Base-by-base conservation (phyloP, 2,113 vertebrate genomes). In the Callaeas wilsoni region DNA sequence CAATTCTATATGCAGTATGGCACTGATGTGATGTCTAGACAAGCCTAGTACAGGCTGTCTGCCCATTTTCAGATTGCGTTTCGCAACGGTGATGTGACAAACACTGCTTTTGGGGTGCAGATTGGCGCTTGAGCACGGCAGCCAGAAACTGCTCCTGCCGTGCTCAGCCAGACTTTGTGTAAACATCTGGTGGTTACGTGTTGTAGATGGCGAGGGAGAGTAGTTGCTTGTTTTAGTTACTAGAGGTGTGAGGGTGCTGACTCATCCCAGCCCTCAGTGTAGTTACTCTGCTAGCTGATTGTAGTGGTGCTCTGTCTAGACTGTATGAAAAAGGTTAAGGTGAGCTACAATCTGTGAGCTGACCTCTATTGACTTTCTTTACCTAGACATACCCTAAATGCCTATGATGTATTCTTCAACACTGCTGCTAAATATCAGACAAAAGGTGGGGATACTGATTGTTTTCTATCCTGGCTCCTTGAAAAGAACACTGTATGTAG, bases 351-450 rank as follows among this genome's bases (percentile, higher is more conserved):
- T 85, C 57, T 93, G 95, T 96, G 52, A 96, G 96, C 95, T 97
- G 96, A 96, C 90, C 50, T 96, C 93, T 97, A 96, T 94, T 63
- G 96, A 93, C 88, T 96, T 96, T 97, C 91, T 97, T 97, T 97
- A 97, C 88, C 94, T 96, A 97, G 96, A 96, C 91, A 96, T 84
- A 85, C 94, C 96, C 92, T 96, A 97, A 97, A 96, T 96, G 95
- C 92, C 95, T 96, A 93, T 97, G 95, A 95, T 95, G 94, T 95
- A 93, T 96, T 93, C 96, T 96, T 95, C 95, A 97, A 94, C 95
- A 94, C 95, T 96, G 95, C 95, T 96, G 96, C 96, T 97, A 95
- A 97, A 78, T 96, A 88, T 94, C 94, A 97, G 76, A 96, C 90
- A 95, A 93, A 97, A 96, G 96, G 96, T 97, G 95, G 96, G 96